Percentiles rank a stretch among this genome's conserved stretches.
Evolutionary conservation across 1,140 invertebrate species (phyloP).

Genomic region (Cydia fagiglandana): DNA sequence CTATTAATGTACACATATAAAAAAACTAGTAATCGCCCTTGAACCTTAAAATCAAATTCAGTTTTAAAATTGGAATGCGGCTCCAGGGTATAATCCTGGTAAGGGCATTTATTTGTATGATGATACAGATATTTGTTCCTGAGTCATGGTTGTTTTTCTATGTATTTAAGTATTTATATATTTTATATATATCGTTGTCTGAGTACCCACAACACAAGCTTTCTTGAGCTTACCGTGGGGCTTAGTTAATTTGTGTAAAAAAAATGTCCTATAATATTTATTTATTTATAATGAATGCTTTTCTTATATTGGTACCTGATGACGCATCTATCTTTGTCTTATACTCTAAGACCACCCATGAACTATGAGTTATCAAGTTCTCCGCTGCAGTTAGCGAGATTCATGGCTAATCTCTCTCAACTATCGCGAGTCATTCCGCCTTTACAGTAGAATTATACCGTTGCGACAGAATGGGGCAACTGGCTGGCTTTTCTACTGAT

Average conservation of each 20-base stretch:
- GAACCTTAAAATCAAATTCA: not conserved
- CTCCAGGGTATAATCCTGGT: not conserved
- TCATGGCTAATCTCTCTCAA: conserved; percentile 29
- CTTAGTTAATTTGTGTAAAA: too few species aligned
- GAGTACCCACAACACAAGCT: too few species aligned
- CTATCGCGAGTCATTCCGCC: conserved; percentile 11
- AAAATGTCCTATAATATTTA: too few species aligned
- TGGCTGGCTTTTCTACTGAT: not conserved
- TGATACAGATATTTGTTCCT: too few species aligned
- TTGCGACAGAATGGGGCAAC: not conserved
- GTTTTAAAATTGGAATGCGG: not conserved
- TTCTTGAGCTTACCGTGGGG: too few species aligned
- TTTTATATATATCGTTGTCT: too few species aligned
- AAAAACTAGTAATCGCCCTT: too few species aligned
- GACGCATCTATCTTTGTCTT: not conserved
- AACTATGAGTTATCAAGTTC: conserved; percentile 32
- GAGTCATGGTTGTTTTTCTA: too few species aligned
- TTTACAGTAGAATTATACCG: not conserved
- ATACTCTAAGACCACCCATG: conserved; percentile 13
- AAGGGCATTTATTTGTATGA: too few species aligned
- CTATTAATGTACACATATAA: too few species aligned
- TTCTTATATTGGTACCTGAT: not conserved
- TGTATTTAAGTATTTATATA: too few species aligned
- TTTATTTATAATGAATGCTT: too few species aligned
- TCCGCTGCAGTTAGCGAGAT: conserved; percentile 28